These are phyloP conservation scores for Saturnia japonica DNA, from an alignment of 2,888 invertebrate species.

Conservation along the genomic window DNA sequence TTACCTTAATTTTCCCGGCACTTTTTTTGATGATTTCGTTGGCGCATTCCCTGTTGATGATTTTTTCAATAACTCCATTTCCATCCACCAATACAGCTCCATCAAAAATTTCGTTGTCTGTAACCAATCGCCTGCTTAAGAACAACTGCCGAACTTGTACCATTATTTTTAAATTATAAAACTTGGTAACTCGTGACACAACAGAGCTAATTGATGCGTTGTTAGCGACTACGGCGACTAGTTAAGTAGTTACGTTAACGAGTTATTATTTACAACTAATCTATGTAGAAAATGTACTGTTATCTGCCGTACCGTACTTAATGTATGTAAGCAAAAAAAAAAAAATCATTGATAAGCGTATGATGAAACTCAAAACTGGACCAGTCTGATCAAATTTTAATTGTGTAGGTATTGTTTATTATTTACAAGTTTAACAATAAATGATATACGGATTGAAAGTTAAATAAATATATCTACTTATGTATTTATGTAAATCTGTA, in stretches of 20 bases:
- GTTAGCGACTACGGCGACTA: constrained; percentile 3
- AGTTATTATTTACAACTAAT: constrained; percentile 2
- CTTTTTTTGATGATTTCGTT: constrained; percentile 71
- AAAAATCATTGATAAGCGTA: background rate
- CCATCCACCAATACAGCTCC: constrained; percentile 83
- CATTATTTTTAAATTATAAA: constrained; percentile 41
- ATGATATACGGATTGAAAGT: background rate
- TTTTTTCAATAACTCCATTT: constrained; percentile 81
- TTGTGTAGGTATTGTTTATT: background rate
- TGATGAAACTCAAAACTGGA: background rate
- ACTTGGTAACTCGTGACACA: constrained; percentile 23
- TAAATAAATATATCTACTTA: background rate
- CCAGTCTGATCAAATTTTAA: background rate
- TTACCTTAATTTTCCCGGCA: constrained; percentile 79
- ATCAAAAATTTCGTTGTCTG: constrained; percentile 75
- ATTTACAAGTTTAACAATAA: background rate
- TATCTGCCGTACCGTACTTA: background rate
- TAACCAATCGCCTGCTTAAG: constrained; percentile 75
- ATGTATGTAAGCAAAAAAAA: background rate
- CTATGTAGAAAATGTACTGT: background rate
- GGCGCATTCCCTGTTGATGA: constrained; percentile 62
- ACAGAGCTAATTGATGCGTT: constrained; percentile 9
- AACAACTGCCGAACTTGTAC: constrained; percentile 61
- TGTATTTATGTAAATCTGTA: too few relatives aligned
- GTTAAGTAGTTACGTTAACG: background rate